These are phyloP conservation scores for Daubentonia madagascariensis DNA, from an alignment of 2,113 vertebrate genomes.

Conservation along the genomic window DNA sequence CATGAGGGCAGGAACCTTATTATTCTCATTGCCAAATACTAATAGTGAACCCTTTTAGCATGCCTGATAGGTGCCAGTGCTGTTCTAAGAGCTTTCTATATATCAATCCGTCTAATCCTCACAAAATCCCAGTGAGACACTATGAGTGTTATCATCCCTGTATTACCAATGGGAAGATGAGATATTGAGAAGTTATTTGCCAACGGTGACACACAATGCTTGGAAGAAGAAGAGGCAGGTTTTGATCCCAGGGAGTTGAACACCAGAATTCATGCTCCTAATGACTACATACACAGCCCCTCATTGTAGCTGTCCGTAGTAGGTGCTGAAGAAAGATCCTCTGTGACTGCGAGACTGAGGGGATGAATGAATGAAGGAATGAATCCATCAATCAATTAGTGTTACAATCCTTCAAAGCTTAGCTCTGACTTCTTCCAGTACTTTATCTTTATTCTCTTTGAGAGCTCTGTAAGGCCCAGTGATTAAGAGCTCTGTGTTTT, in stretches of 20 bases:
- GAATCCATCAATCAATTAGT: not conserved
- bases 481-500: not conserved
- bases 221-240: not conserved
- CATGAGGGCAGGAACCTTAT: not conserved
- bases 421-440: not conserved
- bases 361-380: not conserved
- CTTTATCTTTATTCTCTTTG: not conserved
- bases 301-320: rapidly evolving
- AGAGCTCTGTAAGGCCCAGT: not conserved
- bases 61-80: not conserved
- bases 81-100: not conserved
- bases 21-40: not conserved
- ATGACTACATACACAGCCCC: rapidly evolving
- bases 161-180: not conserved
- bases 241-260: not conserved
- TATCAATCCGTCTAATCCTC: not conserved
- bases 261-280: not conserved
- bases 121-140: not conserved
- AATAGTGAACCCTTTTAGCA: not conserved
- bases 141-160: not conserved
- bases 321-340: not conserved
- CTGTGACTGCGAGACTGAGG: not conserved
- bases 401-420: not conserved
- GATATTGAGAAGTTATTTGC: not conserved
- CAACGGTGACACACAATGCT: not conserved